Evolutionary conservation across 2,113 vertebrate genomes (phyloP).

Genomic region (Ceyx margarethae): DNA sequence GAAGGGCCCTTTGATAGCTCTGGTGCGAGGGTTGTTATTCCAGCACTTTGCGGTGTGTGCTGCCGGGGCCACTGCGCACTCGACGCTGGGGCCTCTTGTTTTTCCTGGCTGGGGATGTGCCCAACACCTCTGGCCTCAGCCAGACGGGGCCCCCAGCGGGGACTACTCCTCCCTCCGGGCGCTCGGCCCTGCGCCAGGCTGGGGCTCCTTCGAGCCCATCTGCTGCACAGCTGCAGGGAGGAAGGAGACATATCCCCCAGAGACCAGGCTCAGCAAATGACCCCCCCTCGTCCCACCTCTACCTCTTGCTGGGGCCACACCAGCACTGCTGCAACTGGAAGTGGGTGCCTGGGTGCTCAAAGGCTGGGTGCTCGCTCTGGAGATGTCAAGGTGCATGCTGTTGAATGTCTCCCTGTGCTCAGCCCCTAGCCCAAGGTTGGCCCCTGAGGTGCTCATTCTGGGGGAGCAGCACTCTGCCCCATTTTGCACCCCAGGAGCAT

Average conservation of each 20-base stretch:
- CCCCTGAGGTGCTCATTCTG: background rate
- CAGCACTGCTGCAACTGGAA: background rate
- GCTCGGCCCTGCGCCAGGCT: background rate
- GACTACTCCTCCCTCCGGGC: background rate
- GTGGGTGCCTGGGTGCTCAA: background rate
- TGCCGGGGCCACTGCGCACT: background rate
- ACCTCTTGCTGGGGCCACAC: background rate
- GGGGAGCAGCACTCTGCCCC: background rate
- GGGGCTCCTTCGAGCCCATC: background rate
- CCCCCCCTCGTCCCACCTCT: too few relatives aligned
- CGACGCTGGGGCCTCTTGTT: conserved; percentile 17
- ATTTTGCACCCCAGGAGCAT: background rate
- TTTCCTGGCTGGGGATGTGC: conserved; percentile 28
- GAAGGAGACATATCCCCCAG: background rate
- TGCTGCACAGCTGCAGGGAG: background rate
- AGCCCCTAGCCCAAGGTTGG: accelerated
- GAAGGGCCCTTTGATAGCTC: conserved; percentile 45
- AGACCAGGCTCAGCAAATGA: background rate
- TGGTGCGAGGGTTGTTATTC: conserved; percentile 3
- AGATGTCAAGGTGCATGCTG: background rate
- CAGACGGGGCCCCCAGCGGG: background rate
- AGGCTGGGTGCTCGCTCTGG: accelerated
- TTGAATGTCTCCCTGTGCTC: accelerated
- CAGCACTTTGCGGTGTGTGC: conserved; percentile 2
- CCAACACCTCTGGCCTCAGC: background rate